Evolutionary conservation across 2,797 vertebrate species (phyloP), one percentile per base, ranked within the genome.

Genomic region (Danionella dracula): DNA sequence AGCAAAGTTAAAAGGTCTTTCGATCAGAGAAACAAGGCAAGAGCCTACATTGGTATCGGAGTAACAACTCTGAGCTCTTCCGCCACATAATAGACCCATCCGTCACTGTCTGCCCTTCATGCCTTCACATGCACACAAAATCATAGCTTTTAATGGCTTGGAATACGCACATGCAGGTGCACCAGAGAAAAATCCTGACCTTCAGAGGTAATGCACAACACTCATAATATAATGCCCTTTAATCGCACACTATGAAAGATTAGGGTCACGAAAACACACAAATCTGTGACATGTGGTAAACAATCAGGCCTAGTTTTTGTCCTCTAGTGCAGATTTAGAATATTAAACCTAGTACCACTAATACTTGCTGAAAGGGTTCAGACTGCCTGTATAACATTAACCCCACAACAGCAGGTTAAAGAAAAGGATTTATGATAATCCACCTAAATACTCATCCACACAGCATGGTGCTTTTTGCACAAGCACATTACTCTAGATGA

Each of bases 1-100:
- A 64, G 71, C 56, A 66, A 20, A 84, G 67, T 6, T 78, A 73
- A 80, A 77, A 73, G 71, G 59, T 45, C 75, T 72, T 62, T 71
- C 56, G 38, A 68, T 68, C 65, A 65, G 15, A 27, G 38, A 49
- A 46, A 45, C 40, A 51, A 16, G 23, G 13, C 11, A 45, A 9
- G 10, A 32, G 46, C 29, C 74, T 79, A 56, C 42, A 77, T 68
- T 48, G 56, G 65, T 67, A 34, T 56, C 59, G 16, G 11, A 31
- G 20, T 56, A 58, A 62, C 31, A 50, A 44, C 63, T 51, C 21
- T 12, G 41, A 60, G 55, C 37, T 53, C 57, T 20, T 46, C 53
- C 73, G 70, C 72, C 76, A 79, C 54, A 62, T 54, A 74, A 76
- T 56, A 32, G 20, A 54, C 16, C 73, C 68, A 79, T 79, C 73